Percentiles rank a stretch among this genome's conserved stretches.
These are phyloP conservation scores for Agelaius tricolor DNA, from an alignment of 2,113 vertebrate genomes.

Conservation along the genomic window DNA sequence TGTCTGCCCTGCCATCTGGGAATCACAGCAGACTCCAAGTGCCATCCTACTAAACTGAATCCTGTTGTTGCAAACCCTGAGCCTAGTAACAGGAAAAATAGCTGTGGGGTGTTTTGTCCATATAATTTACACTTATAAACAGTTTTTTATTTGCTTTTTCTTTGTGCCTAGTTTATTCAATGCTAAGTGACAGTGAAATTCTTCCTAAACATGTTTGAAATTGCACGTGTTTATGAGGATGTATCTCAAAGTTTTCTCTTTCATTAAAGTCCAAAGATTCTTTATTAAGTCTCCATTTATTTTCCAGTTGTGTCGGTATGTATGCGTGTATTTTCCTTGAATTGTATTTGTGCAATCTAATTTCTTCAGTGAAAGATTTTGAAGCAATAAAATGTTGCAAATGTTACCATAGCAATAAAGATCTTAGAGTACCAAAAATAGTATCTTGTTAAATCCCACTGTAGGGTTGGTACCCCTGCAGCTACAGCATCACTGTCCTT, in stretches of 20 bases:
- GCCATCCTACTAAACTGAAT: rapidly evolving
- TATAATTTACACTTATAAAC: not conserved
- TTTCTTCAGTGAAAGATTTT: slow-evolving; percentile 8
- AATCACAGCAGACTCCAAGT: rapidly evolving
- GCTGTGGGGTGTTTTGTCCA: rapidly evolving
- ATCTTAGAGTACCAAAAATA: not conserved
- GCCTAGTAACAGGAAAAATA: not conserved
- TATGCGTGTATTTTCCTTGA: not conserved
- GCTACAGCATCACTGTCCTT: not conserved
- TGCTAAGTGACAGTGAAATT: not conserved
- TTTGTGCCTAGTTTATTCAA: not conserved
- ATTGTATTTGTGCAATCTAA: not conserved
- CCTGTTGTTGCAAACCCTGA: not conserved
- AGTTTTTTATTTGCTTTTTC: not conserved
- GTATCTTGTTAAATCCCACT: not conserved
- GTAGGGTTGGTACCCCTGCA: not conserved
- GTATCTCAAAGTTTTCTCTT: not conserved
- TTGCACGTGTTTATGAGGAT: not conserved
- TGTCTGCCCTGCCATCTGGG: not conserved
- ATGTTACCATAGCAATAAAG: slow-evolving; percentile 52
- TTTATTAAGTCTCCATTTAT: not conserved
- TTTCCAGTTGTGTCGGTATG: not conserved
- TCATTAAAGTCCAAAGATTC: not conserved
- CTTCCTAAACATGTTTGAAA: not conserved
- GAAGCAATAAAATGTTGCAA: not conserved